Conservation (phyloP, 1,140 invertebrate genomes). For the Neodiprion lecontei region DNA sequence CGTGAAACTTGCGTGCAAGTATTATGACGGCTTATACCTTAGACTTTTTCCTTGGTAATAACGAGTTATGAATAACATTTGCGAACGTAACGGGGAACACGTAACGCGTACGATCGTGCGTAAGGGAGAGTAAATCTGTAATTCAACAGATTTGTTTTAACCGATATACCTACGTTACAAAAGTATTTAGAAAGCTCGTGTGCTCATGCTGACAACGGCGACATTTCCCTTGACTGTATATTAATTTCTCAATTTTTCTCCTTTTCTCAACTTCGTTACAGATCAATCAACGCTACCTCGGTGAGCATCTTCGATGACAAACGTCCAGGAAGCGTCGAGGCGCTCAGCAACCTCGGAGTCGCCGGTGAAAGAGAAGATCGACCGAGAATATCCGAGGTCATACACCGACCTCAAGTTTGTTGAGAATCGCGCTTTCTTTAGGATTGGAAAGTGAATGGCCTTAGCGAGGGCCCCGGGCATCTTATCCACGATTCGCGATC, state of each 20-base stretch:
- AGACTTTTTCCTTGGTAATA: too few relatives aligned
- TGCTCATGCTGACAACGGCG: not conserved
- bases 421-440: conserved; percentile 38
- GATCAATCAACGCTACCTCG: not conserved
- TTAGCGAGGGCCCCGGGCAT: conserved; percentile 4
- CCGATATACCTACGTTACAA: not conserved
- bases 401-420: conserved; percentile 17
- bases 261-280: not conserved
- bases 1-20: too few relatives aligned
- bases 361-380: not conserved
- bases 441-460: conserved; percentile 38
- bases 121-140: not conserved
- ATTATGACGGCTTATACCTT: too few relatives aligned
- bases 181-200: not conserved
- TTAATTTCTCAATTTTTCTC: not conserved
- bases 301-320: not conserved
- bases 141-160: not conserved
- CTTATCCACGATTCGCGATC: conserved; percentile 13
- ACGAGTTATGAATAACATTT: too few relatives aligned
- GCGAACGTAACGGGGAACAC: not conserved
- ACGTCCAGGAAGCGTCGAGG: not conserved
- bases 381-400: conserved; percentile 28
- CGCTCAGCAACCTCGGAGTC: not conserved
- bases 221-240: not conserved
- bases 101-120: not conserved